Evolutionary conservation across 2,113 vertebrate species (phyloP), one percentile per base, ranked within the genome.

Genomic region (Apistogramma diplotaenia): DNA sequence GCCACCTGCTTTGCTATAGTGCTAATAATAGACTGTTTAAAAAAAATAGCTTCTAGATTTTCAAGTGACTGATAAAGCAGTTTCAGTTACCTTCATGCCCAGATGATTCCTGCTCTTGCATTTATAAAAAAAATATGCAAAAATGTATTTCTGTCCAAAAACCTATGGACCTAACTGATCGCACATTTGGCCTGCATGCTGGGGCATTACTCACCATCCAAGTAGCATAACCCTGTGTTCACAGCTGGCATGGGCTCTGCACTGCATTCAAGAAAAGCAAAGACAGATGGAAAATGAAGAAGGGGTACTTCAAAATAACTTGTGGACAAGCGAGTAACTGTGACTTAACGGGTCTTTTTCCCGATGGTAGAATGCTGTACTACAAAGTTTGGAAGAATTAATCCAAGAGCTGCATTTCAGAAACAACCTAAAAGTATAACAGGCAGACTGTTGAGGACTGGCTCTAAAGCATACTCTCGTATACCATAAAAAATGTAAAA

Each of bases 71-170:
- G 25, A 27, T 18, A 12, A 12, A 27, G 62, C 1, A 27, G 23
- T 67, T 67, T 27, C n/a, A n/a, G n/a, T n/a, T n/a, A n/a, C n/a
- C n/a, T n/a, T n/a, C 23, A 27, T 27, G 23, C 15, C 8, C 21
- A 67, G 0, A 25, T 43, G 16, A 43, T 43, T 35, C 0, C 61
- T 11, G n/a, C 1, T 1, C 37, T 21, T 37, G 25, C 25, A 21
- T 6, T 43, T 9, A 40, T n/a, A 11, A 18, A 43, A 67, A 49
- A 18, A 49, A 33, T 31, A 43, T 11, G 15, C 61, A 19, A 67
- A 46, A 23, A 67, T 8, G 16, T 27, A 40, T 46, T 40, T 19
- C 46, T 27, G 40, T 67, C 62, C 23, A 46, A 67, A 67, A 16
- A 46, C 37, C 16, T 67, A 46, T 67, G 37, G 61, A 46, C 62